phyloP scores from a whole-genome alignment of 2,888 invertebrate genomes.

The Apotomis turbidana region DNA sequence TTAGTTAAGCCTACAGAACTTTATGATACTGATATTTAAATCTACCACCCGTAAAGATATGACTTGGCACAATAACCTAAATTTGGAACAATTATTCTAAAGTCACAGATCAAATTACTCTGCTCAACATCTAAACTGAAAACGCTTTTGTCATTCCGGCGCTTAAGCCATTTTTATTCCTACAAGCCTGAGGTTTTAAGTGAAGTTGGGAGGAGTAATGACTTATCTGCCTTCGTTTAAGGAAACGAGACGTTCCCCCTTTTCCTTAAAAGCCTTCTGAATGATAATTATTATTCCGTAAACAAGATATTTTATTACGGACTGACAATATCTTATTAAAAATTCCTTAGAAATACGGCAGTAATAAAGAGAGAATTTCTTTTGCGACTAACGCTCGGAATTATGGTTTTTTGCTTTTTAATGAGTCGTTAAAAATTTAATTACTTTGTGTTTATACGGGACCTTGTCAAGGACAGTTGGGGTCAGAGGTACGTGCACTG shows the following conservation, averaged over 20 bases:
- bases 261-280: slow-evolving; percentile 21
- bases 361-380: slow-evolving; percentile 19
- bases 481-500: too few relatives aligned
- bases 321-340: slow-evolving; percentile 24
- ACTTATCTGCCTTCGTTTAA: neutral
- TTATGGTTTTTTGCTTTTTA: slow-evolving; percentile 17
- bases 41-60: neutral
- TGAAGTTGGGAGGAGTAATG: neutral
- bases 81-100: neutral
- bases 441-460: slow-evolving; percentile 20
- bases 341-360: slow-evolving; percentile 8
- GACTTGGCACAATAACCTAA: neutral
- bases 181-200: neutral
- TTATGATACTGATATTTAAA: neutral
- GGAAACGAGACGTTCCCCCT: neutral
- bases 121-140: neutral
- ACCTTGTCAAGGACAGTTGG: neutral
- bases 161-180: neutral
- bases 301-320: slow-evolving; percentile 26
- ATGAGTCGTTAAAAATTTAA: slow-evolving; percentile 25
- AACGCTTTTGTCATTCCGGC: neutral
- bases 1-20: neutral
- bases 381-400: neutral
- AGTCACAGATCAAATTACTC: slow-evolving; percentile 2
- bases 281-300: slow-evolving; percentile 24